These are phyloP conservation scores for Habropoda laboriosa DNA, from an alignment of 1,140 invertebrate species.

Conservation along the genomic window DNA sequence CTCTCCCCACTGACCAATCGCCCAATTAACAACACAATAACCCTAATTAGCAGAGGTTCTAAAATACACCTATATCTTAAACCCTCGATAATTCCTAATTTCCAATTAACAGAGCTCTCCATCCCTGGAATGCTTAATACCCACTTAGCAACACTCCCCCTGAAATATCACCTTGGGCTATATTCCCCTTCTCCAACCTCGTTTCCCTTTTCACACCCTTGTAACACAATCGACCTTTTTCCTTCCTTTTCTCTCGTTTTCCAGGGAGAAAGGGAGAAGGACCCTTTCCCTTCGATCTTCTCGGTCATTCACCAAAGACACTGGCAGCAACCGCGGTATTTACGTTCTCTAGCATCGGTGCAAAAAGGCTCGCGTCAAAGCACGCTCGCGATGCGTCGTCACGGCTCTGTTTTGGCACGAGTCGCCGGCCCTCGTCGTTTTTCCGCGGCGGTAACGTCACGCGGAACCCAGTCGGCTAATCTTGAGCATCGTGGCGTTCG, in stretches of 20 bases:
- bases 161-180: conserved; percentile 8
- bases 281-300: too few species aligned
- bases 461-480: conserved; percentile 52
- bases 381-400: conserved; percentile 52
- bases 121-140: neutral
- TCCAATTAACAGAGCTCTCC: neutral
- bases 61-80: too few species aligned
- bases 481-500: conserved; percentile 30
- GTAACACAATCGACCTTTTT: too few species aligned
- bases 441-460: conserved; percentile 47
- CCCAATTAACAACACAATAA: neutral
- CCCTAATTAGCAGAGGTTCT: neutral
- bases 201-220: neutral
- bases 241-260: too few species aligned
- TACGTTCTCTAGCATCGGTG: conserved; percentile 43
- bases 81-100: conserved; percentile 13
- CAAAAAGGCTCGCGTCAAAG: conserved; percentile 42
- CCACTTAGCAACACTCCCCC: conserved; percentile 4
- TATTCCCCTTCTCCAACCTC: neutral
- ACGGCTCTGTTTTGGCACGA: conserved; percentile 55
- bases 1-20: too few species aligned
- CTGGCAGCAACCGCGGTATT: conserved; percentile 45
- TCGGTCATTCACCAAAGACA: conserved; percentile 63
- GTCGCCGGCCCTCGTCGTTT: conserved; percentile 3
- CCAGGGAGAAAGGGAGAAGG: too few species aligned